A percentile compares a stretch with the other conserved stretches of the same genome.
Conservation (phyloP, 1,140 invertebrate genomes). For the Centruroides sculpturatus region DNA sequence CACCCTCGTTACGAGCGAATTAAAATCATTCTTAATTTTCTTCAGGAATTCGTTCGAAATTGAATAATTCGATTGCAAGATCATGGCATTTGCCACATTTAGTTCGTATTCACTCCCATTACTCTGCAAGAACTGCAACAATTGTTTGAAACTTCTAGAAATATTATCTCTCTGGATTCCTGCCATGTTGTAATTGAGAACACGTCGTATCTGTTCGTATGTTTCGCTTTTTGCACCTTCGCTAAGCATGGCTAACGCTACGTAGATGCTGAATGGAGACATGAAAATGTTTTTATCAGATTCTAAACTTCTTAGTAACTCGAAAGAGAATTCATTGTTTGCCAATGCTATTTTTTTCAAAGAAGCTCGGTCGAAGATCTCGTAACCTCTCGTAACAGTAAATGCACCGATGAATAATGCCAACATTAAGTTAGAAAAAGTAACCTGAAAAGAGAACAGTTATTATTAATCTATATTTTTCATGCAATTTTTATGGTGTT, state of each 20-base stretch:
- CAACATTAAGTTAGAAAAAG: too few relatives aligned
- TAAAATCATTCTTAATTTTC: background rate
- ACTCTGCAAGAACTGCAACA: too few relatives aligned
- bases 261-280: slow-evolving; percentile 22
- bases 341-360: slow-evolving; percentile 3
- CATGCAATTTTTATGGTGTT: too few relatives aligned
- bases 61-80: background rate
- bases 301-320: background rate
- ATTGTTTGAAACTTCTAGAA: too few relatives aligned
- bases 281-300: slow-evolving; percentile 17
- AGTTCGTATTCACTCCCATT: too few relatives aligned
- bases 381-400: too few relatives aligned
- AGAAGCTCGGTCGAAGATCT: too few relatives aligned
- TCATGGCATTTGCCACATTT: background rate
- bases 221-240: slow-evolving; percentile 19
- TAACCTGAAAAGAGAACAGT: too few relatives aligned
- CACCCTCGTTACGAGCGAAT: background rate
- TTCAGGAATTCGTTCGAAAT: background rate
- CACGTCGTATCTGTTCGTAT: background rate
- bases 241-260: slow-evolving; percentile 19
- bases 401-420: too few relatives aligned
- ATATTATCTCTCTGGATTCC: too few relatives aligned
- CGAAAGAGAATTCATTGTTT: slow-evolving; percentile 6
- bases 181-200: too few relatives aligned
- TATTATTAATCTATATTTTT: too few relatives aligned